phyloP scores from a whole-genome alignment of 2,797 vertebrate species.

The Caiman crocodilus region DNA sequence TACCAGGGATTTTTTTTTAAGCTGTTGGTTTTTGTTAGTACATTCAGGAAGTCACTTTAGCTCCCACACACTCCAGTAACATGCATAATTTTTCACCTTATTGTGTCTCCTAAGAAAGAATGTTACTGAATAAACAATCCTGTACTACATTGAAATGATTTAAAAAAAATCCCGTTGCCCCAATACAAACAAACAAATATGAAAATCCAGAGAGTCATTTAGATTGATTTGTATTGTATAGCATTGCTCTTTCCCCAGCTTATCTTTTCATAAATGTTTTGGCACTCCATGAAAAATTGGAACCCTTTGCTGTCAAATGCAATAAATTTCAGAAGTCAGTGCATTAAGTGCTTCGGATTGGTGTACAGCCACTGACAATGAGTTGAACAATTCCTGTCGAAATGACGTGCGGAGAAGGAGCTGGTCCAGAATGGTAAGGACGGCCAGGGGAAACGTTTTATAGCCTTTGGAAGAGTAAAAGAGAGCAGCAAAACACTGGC shows the following conservation, averaged over 20 bases:
- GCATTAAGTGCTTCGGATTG: background rate
- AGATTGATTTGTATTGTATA: conserved; percentile 42
- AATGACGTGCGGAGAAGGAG: background rate
- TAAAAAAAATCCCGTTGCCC: conserved; percentile 15
- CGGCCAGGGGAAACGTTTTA: background rate
- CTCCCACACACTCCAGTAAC: conserved; percentile 69
- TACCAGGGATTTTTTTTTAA: background rate
- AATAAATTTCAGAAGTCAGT: conserved; percentile 10
- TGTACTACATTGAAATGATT: conserved; percentile 60
- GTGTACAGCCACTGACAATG: background rate
- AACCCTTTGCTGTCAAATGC: conserved; percentile 42
- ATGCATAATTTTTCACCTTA: conserved; percentile 58
- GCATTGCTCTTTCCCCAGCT: conserved; percentile 42
- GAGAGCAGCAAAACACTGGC: background rate
- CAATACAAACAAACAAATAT: conserved; percentile 34
- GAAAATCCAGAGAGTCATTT: background rate
- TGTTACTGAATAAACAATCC: conserved; percentile 49
- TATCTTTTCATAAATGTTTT: conserved; percentile 54
- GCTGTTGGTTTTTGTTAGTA: conserved; percentile 55
- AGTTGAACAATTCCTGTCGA: background rate
- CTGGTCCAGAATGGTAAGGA: background rate
- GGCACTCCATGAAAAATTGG: conserved; percentile 50
- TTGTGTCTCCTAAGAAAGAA: conserved; percentile 68
- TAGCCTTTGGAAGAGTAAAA: background rate
- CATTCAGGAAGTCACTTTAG: conserved; percentile 68